Conservation (phyloP, 1,140 invertebrate genomes). For the Tenebrio molitor region DNA sequence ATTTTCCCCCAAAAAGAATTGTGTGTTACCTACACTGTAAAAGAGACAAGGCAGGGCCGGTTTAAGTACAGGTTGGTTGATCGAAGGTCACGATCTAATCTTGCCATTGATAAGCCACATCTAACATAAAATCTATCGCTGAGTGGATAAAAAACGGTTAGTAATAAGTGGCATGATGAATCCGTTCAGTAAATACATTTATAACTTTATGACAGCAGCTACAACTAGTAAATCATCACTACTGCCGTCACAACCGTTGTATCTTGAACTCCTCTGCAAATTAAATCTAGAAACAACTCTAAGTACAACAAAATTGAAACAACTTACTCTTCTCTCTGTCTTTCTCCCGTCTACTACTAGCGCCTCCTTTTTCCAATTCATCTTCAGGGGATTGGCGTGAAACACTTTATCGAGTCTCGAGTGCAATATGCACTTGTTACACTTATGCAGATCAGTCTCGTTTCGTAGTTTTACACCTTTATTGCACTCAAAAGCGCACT, state of each 20-base stretch:
- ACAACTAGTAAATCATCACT: no score
- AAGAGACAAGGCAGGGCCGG: not conserved
- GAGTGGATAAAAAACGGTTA: not conserved
- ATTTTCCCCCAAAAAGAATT: no score
- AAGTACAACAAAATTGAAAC: no score
- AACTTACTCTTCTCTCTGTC: no score
- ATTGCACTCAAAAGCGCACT: not conserved
- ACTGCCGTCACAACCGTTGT: no score
- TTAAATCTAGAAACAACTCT: no score
- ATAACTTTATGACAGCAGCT: no score
- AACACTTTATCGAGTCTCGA: not conserved
- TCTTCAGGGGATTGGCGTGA: not conserved
- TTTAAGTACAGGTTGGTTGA: not conserved
- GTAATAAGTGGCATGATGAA: not conserved
- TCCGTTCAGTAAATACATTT: no score
- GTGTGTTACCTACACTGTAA: no score
- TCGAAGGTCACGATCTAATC: not conserved
- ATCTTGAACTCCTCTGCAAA: no score
- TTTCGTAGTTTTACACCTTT: not conserved
- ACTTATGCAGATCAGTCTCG: constrained; percentile 1
- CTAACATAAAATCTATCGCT: not conserved
- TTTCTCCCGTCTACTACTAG: no score
- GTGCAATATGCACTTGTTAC: constrained; percentile 7
- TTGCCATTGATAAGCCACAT: not conserved
- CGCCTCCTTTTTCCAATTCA: not conserved